Evolutionary conservation across 2,888 invertebrate genomes (phyloP).

Genomic region (Thymelicus acteon): DNA sequence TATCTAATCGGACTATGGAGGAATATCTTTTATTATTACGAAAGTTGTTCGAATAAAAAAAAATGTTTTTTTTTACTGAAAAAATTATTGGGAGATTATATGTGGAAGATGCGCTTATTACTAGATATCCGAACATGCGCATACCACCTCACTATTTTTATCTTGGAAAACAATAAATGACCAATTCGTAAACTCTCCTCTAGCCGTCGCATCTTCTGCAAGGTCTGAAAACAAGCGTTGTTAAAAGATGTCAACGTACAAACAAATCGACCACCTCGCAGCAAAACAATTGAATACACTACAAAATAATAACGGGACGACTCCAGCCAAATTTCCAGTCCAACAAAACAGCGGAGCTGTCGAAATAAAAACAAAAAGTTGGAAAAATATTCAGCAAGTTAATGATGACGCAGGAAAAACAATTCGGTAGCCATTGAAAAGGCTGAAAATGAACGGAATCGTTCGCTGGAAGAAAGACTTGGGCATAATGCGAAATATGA

Average conservation of each 20-base stretch:
- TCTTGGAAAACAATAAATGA: too few relatives aligned
- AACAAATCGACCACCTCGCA: conserved; percentile 15
- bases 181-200: too few relatives aligned
- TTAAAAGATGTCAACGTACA: conserved; percentile 9
- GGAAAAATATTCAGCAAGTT: conserved; percentile 63
- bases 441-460: conserved; percentile 77
- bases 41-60: too few relatives aligned
- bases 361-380: conserved; percentile 50
- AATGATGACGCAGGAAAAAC: conserved; percentile 77
- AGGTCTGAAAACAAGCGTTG: background rate
- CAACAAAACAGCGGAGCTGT: conserved; percentile 34
- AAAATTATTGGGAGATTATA: too few relatives aligned
- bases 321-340: conserved; percentile 31
- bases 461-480: conserved; percentile 74
- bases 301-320: conserved; percentile 33
- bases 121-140: too few relatives aligned
- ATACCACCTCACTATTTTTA: too few relatives aligned
- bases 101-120: too few relatives aligned
- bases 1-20: too few relatives aligned
- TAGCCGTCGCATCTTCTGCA: background rate
- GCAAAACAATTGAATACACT: conserved; percentile 35
- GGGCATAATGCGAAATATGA: conserved; percentile 73
- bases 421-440: conserved; percentile 70
- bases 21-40: too few relatives aligned
- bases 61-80: too few relatives aligned